phyloP scores from a whole-genome alignment of 2,888 invertebrate species.

The Lasioglossum oenotherae region DNA sequence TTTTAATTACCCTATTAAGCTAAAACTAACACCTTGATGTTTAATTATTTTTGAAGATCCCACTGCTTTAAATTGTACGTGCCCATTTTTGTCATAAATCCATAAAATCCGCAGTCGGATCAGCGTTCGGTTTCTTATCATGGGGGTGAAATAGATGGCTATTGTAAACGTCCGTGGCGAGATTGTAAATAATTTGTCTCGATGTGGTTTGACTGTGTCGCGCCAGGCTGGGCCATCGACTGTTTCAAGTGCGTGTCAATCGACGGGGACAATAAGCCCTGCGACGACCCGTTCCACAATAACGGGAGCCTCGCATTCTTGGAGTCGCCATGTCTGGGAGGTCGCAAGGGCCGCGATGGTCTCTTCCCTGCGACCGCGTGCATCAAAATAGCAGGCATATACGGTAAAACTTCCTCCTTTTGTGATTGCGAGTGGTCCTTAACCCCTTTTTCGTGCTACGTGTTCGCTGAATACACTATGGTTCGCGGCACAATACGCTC shows the following conservation, averaged over 20 bases:
- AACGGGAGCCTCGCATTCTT: slow-evolving; percentile 93
- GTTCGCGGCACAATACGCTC: slow-evolving; percentile 22
- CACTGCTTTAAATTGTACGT: too few species aligned
- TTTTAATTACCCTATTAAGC: too few species aligned
- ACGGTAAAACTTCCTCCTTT: slow-evolving; percentile 87
- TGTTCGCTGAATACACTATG: slow-evolving; percentile 48
- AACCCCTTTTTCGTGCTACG: slow-evolving; percentile 44
- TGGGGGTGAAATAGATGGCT: too few species aligned
- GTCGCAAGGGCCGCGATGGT: slow-evolving; percentile 95
- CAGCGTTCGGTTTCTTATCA: neutral
- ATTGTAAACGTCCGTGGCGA: too few species aligned
- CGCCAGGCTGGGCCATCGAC: slow-evolving; percentile 88
- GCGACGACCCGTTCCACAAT: slow-evolving; percentile 98
- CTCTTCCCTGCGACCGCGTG: slow-evolving; percentile 98
- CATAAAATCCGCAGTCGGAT: neutral
- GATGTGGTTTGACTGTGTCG: neutral
- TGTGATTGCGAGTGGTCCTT: slow-evolving; percentile 50
- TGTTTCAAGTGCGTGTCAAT: slow-evolving; percentile 99
- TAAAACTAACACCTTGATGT: too few species aligned
- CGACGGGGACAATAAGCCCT: slow-evolving; percentile 93
- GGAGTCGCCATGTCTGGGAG: slow-evolving; percentile 97
- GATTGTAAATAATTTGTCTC: neutral
- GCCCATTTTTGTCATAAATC: neutral
- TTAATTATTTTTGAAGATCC: too few species aligned
- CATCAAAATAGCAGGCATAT: slow-evolving; percentile 96